Conservation (phyloP, 2,113 vertebrate genomes). For the Ageneiosus marmoratus region DNA sequence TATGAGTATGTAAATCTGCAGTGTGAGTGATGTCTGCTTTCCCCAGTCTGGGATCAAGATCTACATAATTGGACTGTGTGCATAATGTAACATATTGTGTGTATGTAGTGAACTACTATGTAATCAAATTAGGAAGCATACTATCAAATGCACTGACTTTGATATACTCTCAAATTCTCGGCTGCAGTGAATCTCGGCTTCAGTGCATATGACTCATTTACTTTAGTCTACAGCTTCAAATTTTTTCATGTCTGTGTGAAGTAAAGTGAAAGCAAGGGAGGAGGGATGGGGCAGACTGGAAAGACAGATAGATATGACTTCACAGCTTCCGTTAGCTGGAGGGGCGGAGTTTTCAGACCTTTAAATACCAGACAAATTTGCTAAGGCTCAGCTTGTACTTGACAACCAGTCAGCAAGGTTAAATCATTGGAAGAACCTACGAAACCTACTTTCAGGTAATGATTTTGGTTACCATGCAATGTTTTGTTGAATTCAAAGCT, state of each 20-base stretch:
- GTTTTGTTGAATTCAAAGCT: not conserved
- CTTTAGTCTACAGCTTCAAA: not conserved
- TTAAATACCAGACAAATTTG: constrained; percentile 57
- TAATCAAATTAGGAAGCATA: not conserved
- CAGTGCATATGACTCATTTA: constrained; percentile 25
- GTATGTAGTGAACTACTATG: not conserved
- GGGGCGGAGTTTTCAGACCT: constrained; percentile 32
- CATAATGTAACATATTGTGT: not conserved
- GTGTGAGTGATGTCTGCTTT: not conserved
- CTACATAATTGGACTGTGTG: not conserved
- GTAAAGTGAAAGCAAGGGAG: constrained; percentile 2
- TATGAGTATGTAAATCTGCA: not conserved
- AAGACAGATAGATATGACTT: constrained; percentile 66
- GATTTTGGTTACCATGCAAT: not conserved
- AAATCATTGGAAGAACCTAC: constrained; percentile 5
- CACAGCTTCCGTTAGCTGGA: constrained; percentile 60
- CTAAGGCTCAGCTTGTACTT: constrained; percentile 34
- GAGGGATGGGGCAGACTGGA: constrained; percentile 55
- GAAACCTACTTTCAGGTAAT: constrained; percentile 24
- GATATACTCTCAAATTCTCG: not conserved
- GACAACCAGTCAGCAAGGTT: not conserved
- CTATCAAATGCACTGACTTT: not conserved
- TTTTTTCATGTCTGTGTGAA: constrained; percentile 42
- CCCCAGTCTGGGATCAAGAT: not conserved
- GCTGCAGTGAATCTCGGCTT: not conserved